A percentile compares a stretch with the other conserved stretches of the same genome.
Evolutionary conservation across 2,888 invertebrate genomes (phyloP).

Genomic region (Epinotia bilunana): DNA sequence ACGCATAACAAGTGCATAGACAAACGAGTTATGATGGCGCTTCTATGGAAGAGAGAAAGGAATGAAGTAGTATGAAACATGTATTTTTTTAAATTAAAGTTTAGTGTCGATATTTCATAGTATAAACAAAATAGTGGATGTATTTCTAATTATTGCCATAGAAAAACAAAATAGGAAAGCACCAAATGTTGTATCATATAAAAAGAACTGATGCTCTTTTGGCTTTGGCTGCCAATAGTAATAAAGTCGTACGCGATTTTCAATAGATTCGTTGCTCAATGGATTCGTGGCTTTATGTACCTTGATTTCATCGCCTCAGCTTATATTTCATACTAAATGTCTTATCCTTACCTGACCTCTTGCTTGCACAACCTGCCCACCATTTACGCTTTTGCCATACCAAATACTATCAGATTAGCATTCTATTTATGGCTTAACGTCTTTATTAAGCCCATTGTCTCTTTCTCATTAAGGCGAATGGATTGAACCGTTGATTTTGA

Average conservation of each 20-base stretch:
- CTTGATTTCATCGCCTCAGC: neutral
- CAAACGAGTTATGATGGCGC: slow-evolving; percentile 37
- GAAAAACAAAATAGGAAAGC: neutral
- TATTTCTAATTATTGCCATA: neutral
- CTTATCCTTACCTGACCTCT: slow-evolving; percentile 19
- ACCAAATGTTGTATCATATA: neutral
- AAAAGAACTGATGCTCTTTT: neutral
- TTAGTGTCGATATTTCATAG: neutral
- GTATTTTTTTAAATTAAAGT: neutral
- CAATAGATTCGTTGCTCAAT: neutral
- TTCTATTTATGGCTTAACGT: slow-evolving; percentile 69
- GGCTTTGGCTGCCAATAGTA: neutral
- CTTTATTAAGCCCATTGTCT: slow-evolving; percentile 81
- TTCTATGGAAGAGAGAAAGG: slow-evolving; percentile 8
- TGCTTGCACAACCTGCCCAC: slow-evolving; percentile 19
- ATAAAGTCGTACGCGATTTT: neutral
- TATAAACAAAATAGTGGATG: neutral
- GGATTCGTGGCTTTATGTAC: neutral
- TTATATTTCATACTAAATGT: slow-evolving; percentile 9
- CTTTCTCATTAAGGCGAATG: slow-evolving; percentile 77
- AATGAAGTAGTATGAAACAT: slow-evolving; percentile 5
- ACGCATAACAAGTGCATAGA: slow-evolving; percentile 43
- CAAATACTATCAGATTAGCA: slow-evolving; percentile 65
- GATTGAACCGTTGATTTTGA: slow-evolving; percentile 73
- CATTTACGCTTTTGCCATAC: slow-evolving; percentile 40